Evolutionary conservation across 1,140 invertebrate species (phyloP), one percentile per base, ranked within the genome.

Genomic region (Subanguina moxae): DNA sequence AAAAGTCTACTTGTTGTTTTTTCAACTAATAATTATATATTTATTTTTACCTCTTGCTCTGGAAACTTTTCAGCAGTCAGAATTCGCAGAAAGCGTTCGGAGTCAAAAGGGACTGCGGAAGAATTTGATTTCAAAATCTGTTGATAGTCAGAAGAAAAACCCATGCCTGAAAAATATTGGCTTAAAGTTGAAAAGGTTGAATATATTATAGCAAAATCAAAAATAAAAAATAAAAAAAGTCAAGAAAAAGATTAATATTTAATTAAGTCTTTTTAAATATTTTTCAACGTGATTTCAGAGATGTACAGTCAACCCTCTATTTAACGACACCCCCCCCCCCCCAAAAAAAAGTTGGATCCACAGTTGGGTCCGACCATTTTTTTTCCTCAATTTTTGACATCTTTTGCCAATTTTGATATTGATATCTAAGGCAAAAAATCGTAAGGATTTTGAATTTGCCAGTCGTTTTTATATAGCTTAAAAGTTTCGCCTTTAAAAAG

Each of bases 41-140:
- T 38, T 38, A 38, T 5, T n/a, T n/a, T n/a, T 38, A 38, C 32
- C 28, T 78, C 73, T 5, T 43, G 25, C 56, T 79, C 77, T n/a
- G 63, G 63, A 48, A 79, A 79, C 5, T 71, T 66, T 19, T 65
- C 1, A 23, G 73, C 32, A 19, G 72, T 76, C 21, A 67, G 13
- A 57, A 78, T 43, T 15, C 15, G 48, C n/a, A 52, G 48, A 15
- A 52, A 52, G 3, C 23, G n/a, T 3, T 3, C 17, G 48, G 3
- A 15, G 15, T 52, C 48, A 15, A 52, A 52, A 15, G n/a, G 3
- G 48, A 15, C 48, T 25, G 48, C 8, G 23, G 48, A 21, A 52
- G 23, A 1, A 25, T 52, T 25, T 15, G 48, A 3, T 52, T 52
- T 52, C 3, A 15, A 15, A 15, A 15, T 21, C 23, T 7, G 48